phyloP scores from a whole-genome alignment of 92 coral and sea anemone species.

The Epizoanthus illoricatus region DNA sequence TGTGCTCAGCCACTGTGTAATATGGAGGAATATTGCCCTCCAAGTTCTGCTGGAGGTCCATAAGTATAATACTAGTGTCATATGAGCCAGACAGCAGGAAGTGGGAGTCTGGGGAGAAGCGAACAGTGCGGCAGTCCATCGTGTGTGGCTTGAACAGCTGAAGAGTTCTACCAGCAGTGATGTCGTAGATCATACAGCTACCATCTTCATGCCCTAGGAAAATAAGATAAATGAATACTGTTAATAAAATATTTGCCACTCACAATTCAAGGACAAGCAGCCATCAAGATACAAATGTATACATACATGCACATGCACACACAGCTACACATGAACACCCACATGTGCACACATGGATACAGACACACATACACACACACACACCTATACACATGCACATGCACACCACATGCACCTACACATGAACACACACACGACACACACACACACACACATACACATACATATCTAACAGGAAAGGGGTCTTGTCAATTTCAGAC shows the following conservation, averaged over 20 bases:
- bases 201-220: constrained; percentile 94
- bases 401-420: no score
- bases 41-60: constrained; percentile 69
- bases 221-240: neutral
- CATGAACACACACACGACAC: neutral
- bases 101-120: constrained; percentile 92
- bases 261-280: neutral
- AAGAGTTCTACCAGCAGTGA: constrained; percentile 87
- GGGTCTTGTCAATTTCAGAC: no score
- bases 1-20: constrained; percentile 78
- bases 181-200: constrained; percentile 92
- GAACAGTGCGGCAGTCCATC: constrained; percentile 93
- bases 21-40: constrained; percentile 76
- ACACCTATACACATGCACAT: no score
- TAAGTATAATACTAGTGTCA: constrained; percentile 79
- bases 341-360: no score
- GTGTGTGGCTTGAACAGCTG: constrained; percentile 92
- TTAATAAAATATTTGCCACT: neutral
- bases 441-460: neutral
- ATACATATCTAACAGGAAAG: no score
- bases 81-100: constrained; percentile 90
- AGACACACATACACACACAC: no score
- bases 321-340: no score
- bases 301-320: no score
- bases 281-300: neutral